These are phyloP conservation scores for Corbicula japonica DNA, from an alignment of 2,888 invertebrate genomes.

Conservation along the genomic window DNA sequence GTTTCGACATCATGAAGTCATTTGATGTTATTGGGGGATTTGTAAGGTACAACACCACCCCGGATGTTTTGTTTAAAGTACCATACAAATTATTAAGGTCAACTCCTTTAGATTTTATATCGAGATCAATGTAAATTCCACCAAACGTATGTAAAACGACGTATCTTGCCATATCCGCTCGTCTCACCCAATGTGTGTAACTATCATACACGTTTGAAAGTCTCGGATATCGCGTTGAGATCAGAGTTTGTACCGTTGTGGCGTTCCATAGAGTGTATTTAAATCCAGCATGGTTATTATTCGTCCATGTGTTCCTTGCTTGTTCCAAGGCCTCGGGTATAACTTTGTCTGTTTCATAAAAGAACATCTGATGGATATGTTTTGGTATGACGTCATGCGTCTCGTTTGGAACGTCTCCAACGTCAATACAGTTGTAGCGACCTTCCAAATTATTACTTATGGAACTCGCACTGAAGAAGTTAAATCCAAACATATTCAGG, in stretches of 20 bases:
- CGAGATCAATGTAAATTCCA: slow-evolving; percentile 51
- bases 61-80: slow-evolving; percentile 17
- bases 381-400: too few species aligned
- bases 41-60: slow-evolving; percentile 39
- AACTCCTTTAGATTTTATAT: slow-evolving; percentile 18
- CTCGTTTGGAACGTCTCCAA: too few species aligned
- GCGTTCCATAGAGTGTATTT: slow-evolving; percentile 49
- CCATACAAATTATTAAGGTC: slow-evolving; percentile 1
- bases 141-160: slow-evolving; percentile 45
- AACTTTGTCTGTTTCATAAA: slow-evolving; percentile 27
- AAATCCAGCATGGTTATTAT: slow-evolving; percentile 7
- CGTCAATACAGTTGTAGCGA: too few species aligned
- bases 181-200: slow-evolving; percentile 51
- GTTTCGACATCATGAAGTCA: slow-evolving; percentile 59
- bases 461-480: too few species aligned
- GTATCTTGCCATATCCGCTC: slow-evolving; percentile 46
- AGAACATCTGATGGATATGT: slow-evolving; percentile 52
- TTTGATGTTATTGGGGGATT: slow-evolving; percentile 44
- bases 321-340: slow-evolving; percentile 22
- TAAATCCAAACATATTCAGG: too few species aligned
- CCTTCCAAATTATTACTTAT: too few species aligned
- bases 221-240: slow-evolving; percentile 30
- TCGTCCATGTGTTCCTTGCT: slow-evolving; percentile 27
- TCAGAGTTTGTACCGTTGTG: slow-evolving; percentile 35
- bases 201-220: slow-evolving; percentile 31